Evolutionary conservation across 2,113 vertebrate genomes (phyloP), one percentile per base, ranked within the genome.

Genomic region (Nymphicus hollandicus): DNA sequence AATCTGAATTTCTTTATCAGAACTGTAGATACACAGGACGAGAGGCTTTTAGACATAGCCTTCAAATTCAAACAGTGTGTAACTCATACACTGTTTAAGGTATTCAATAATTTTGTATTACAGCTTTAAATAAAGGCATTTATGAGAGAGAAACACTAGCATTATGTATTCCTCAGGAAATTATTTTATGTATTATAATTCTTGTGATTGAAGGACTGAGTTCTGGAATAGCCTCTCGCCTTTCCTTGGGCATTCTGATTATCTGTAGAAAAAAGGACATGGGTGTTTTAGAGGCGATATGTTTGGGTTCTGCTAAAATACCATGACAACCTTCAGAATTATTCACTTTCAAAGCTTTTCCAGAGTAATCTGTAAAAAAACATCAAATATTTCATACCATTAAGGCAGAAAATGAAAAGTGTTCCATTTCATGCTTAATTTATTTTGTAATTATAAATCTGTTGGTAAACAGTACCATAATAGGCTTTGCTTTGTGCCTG

Each of bases 371-470:
- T 97, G 89, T 89, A 96, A 97, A 96, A 82, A 91, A 97, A 96
- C 91, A 91, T 91, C 93, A 96, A 94, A 96, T 97, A 97, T 96
- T 96, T 98, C 91, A 78, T 82, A 96, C 91, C 89, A 97, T 95
- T 97, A 96, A 93, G 85, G 97, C 94, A 97, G 93, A 97, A 97
- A 97, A 97, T 83, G 69, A 95, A 89, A 97, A 97, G 92, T 96
- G 96, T 97, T 98, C 97, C 94, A 98, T 98, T 98, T 98, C 98
- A 98, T 89, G 97, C 97, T 97, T 98, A 98, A 98, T 98, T 98
- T 98, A 96, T 95, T 98, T 98, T 97, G 96, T 97, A 98, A 98
- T 98, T 98, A 97, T 93, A 97, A 98, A 97, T 97, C 90, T 97
- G 96, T 97, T 98, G 97, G 98, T 98, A 98, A 98, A 98, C 97